Conservation (phyloP, 1,140 invertebrate species). For the Neodiprion pinetum region DNA sequence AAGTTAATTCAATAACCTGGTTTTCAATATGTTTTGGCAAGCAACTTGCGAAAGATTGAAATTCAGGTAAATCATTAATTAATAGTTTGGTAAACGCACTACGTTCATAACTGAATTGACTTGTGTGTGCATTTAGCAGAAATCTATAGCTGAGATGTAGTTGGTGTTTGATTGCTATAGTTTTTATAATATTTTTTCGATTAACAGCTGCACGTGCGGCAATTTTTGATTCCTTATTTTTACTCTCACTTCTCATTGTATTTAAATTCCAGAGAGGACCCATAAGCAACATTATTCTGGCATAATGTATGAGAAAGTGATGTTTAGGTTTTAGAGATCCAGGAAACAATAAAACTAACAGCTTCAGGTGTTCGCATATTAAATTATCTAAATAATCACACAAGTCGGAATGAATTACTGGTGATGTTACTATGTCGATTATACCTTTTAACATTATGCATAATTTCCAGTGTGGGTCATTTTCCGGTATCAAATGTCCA, state of each 20-base stretch:
- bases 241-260: slow-evolving; percentile 29
- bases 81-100: too few relatives aligned
- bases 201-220: slow-evolving; percentile 10
- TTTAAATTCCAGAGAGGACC: slow-evolving; percentile 27
- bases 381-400: slow-evolving; percentile 19
- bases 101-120: too few relatives aligned
- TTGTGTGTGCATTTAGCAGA: slow-evolving; percentile 2
- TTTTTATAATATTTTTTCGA: slow-evolving; percentile 25
- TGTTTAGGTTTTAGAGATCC: slow-evolving; percentile 22
- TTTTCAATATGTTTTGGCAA: too few relatives aligned
- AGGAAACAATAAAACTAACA: slow-evolving; percentile 13
- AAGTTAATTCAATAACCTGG: too few relatives aligned
- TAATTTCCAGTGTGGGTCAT: slow-evolving; percentile 28
- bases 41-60: too few relatives aligned
- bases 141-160: slow-evolving; percentile 16
- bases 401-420: slow-evolving; percentile 19
- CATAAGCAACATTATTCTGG: slow-evolving; percentile 13
- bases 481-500: slow-evolving; percentile 27
- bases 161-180: slow-evolving; percentile 25
- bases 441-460: slow-evolving; percentile 31
- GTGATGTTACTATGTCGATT: slow-evolving; percentile 23
- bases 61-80: too few relatives aligned
- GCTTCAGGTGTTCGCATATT: slow-evolving; percentile 2
- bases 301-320: slow-evolving; percentile 24
- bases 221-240: slow-evolving; percentile 23